Conservation (phyloP, 2,113 vertebrate genomes). For the Lagopus muta region DNA sequence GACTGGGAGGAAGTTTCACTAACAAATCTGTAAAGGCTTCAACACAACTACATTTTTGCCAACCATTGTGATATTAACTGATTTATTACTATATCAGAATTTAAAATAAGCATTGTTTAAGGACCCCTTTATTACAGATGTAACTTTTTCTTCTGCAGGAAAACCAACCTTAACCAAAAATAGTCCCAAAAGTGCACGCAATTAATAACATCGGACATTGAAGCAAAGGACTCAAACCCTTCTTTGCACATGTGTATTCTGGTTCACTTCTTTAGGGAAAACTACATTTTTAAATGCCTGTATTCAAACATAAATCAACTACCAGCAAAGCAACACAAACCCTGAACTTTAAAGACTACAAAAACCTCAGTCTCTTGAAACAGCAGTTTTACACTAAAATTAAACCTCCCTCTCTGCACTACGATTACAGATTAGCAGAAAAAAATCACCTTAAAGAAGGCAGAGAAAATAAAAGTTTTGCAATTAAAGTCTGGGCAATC, state of each 20-base stretch:
- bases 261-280: not conserved
- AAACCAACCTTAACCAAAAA: not conserved
- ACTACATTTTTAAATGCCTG: not conserved
- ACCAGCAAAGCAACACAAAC: not conserved
- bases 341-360: not conserved
- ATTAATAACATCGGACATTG: not conserved
- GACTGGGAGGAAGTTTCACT: not conserved
- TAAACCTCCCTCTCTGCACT: not conserved
- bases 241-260: accelerated
- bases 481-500: not conserved
- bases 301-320: not conserved
- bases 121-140: not conserved
- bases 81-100: not conserved
- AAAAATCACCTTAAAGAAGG: not conserved
- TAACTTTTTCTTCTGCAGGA: not conserved
- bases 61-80: not conserved
- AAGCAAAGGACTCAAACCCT: not conserved
- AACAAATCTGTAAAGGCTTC: not conserved
- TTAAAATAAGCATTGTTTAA: not conserved
- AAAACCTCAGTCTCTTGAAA: not conserved
- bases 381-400: not conserved
- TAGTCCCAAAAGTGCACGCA: accelerated
- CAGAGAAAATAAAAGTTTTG: not conserved
- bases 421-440: not conserved
- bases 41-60: not conserved